Conservation (phyloP, 2,888 invertebrate genomes). For the Campopleginae sp. region DNA sequence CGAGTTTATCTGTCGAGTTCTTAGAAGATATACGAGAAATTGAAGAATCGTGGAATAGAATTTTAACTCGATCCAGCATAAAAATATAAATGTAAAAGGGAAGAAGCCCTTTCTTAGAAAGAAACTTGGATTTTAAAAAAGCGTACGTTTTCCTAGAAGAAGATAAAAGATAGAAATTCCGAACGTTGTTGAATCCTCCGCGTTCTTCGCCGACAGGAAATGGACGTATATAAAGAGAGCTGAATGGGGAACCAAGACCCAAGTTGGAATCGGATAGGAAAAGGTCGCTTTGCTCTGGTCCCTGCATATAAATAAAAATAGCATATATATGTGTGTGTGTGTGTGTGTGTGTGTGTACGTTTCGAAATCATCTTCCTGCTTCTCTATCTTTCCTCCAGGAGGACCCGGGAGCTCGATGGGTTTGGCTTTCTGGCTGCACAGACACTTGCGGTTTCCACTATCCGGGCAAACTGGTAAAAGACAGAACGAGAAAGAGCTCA, state of each 20-base stretch:
- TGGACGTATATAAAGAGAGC: conserved; percentile 29
- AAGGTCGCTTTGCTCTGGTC: conserved; percentile 44
- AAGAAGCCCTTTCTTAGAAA: background rate
- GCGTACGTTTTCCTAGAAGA: conserved; percentile 4
- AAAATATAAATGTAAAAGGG: conserved; percentile 20
- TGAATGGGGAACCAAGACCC: conserved; percentile 2
- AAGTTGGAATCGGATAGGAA: conserved; percentile 23
- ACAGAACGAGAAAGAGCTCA: conserved; percentile 7
- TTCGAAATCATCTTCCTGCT: conserved; percentile 36
- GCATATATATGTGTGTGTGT: conserved; percentile 8
- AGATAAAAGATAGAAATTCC: conserved; percentile 20
- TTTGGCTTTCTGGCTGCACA: conserved; percentile 72
- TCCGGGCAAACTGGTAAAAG: conserved; percentile 21
- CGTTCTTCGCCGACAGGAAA: conserved; percentile 42
- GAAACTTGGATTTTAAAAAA: conserved; percentile 13
- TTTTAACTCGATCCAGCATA: conserved; percentile 43
- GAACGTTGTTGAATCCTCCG: conserved; percentile 24
- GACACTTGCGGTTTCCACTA: conserved; percentile 69
- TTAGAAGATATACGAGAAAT: conserved; percentile 16
- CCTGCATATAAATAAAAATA: conserved; percentile 4
- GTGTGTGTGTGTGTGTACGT: too few species aligned
- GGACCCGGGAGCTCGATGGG: conserved; percentile 48
- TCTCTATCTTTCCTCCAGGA: conserved; percentile 32
- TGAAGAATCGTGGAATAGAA: conserved; percentile 49
- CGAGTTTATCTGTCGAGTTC: background rate